A percentile compares a stretch with the other conserved stretches of the same genome.
Conservation (phyloP, 2,797 vertebrate species). For the Xenops minutus region DNA sequence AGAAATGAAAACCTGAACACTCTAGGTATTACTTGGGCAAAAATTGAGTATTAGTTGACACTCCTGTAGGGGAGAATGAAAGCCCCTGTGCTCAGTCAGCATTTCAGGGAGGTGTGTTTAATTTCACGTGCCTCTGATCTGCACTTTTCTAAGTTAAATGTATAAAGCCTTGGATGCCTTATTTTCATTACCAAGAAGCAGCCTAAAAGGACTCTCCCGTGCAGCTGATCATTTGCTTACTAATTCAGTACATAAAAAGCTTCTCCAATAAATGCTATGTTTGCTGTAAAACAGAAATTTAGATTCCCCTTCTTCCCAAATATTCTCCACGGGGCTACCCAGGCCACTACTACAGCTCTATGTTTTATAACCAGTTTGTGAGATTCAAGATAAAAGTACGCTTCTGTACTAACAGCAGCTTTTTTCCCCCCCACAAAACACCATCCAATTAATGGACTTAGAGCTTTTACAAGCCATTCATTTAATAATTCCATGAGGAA, state of each 20-base stretch:
- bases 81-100: background rate
- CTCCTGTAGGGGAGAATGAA: background rate
- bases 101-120: background rate
- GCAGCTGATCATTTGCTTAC: slow-evolving; percentile 8
- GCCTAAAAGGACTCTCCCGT: background rate
- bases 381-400: background rate
- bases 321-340: background rate
- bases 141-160: background rate
- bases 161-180: background rate
- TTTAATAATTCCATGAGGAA: background rate
- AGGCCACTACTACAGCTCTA: background rate
- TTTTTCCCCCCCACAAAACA: background rate
- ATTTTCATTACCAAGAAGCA: background rate
- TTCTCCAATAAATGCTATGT: background rate
- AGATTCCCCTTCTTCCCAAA: background rate
- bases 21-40: background rate
- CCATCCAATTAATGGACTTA: background rate
- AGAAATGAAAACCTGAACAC: background rate
- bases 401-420: background rate
- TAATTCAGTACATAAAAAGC: background rate
- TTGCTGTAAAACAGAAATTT: background rate
- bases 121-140: slow-evolving; percentile 18
- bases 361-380: background rate
- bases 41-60: background rate
- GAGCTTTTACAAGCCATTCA: background rate